A percentile compares a stretch with the other conserved stretches of the same genome.
Evolutionary conservation across 2,113 vertebrate species (phyloP).

Genomic region (Rhinoderma darwinii): DNA sequence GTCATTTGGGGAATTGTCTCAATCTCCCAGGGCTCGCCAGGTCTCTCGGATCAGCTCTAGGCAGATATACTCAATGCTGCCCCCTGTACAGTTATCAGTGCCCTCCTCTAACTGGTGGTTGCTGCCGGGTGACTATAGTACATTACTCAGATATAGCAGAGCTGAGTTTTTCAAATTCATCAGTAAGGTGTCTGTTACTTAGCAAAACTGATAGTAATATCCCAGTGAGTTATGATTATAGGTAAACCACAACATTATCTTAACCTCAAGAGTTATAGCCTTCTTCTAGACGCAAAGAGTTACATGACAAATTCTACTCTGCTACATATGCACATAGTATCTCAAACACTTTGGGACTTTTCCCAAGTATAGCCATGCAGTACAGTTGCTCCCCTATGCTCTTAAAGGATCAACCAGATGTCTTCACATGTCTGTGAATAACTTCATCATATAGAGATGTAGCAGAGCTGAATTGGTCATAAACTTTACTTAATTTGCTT

Average conservation of each 20-base stretch:
- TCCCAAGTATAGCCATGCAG: neutral
- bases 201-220: neutral
- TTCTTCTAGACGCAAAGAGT: too few relatives aligned
- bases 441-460: neutral
- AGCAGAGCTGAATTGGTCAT: neutral
- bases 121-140: neutral
- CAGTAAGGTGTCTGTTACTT: neutral
- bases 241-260: too few relatives aligned
- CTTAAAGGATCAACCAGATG: neutral
- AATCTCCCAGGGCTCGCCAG: neutral
- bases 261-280: too few relatives aligned
- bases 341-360: too few relatives aligned
- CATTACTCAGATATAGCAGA: neutral
- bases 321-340: too few relatives aligned
- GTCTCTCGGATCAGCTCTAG: constrained; percentile 1
- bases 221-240: neutral
- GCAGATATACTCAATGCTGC: neutral
- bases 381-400: neutral
- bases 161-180: too few relatives aligned
- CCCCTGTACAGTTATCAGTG: neutral
- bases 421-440: neutral
- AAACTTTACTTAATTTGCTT: neutral
- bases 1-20: constrained; percentile 74
- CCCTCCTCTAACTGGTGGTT: neutral
- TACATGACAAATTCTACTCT: neutral